Conservation (phyloP, 2,888 invertebrate species). For the Agapostemon virescens region DNA sequence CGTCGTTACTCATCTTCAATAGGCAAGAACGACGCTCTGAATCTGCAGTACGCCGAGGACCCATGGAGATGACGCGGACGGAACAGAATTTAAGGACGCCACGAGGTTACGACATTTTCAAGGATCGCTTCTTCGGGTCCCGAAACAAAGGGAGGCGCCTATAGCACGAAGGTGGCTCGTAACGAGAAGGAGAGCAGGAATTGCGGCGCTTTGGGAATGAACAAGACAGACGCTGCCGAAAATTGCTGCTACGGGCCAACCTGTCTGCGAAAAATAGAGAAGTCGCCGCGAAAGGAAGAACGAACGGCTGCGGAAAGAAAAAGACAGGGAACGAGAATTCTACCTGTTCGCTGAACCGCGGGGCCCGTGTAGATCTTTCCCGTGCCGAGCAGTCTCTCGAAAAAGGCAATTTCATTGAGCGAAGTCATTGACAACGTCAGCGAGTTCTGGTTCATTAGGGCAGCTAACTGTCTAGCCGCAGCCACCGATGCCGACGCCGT, state of each 20-base stretch:
- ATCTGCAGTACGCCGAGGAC: background rate
- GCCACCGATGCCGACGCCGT: background rate
- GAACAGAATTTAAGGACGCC: slow-evolving; percentile 52
- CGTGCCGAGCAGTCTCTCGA: slow-evolving; percentile 40
- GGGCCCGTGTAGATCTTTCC: slow-evolving; percentile 23
- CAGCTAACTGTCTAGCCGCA: slow-evolving; percentile 8
- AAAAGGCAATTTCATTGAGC: slow-evolving; percentile 62
- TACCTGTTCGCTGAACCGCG: slow-evolving; percentile 55
- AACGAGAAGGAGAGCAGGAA: slow-evolving; percentile 34
- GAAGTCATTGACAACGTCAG: slow-evolving; percentile 57
- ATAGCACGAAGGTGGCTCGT: slow-evolving; percentile 49
- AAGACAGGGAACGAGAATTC: slow-evolving; percentile 50
- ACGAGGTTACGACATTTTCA: slow-evolving; percentile 61
- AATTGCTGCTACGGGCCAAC: slow-evolving; percentile 67
- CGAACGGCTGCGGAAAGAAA: slow-evolving; percentile 23
- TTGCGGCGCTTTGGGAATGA: slow-evolving; percentile 11
- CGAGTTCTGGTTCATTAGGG: slow-evolving; percentile 45
- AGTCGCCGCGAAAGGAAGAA: slow-evolving; percentile 32
- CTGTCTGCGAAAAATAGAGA: slow-evolving; percentile 68
- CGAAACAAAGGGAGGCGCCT: slow-evolving; percentile 67
- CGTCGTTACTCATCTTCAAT: slow-evolving; percentile 13
- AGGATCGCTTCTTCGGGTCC: slow-evolving; percentile 51
- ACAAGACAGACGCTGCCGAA: slow-evolving; percentile 55
- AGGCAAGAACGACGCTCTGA: slow-evolving; percentile 2
- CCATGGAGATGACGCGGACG: slow-evolving; percentile 42